Conservation (phyloP, 2,888 invertebrate genomes). For the Mycalesis mineus region DNA sequence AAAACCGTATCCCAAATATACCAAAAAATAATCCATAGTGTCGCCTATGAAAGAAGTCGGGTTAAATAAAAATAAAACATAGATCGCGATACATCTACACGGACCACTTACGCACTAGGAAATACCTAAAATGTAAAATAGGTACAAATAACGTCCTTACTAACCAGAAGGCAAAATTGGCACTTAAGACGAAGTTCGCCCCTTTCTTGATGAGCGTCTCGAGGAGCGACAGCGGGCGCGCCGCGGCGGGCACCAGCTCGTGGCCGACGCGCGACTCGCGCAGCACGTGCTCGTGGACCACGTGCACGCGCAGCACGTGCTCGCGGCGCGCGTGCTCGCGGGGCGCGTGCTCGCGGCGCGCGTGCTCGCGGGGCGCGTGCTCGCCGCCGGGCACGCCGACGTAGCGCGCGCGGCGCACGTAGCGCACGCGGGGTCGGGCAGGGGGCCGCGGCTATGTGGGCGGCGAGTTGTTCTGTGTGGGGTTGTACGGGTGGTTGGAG, state of each 20-base stretch:
- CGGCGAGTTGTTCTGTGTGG: slow-evolving; percentile 65
- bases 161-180: slow-evolving; percentile 79
- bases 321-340: slow-evolving; percentile 16
- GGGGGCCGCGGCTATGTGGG: slow-evolving; percentile 57
- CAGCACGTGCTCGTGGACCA: slow-evolving; percentile 13
- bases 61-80: slow-evolving; percentile 22
- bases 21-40: background rate
- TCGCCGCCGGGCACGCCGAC: slow-evolving; percentile 19
- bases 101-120: slow-evolving; percentile 72
- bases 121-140: slow-evolving; percentile 73
- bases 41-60: slow-evolving; percentile 1
- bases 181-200: slow-evolving; percentile 72
- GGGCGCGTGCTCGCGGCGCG: slow-evolving; percentile 15
- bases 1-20: background rate
- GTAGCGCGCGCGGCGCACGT: slow-evolving; percentile 7
- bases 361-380: slow-evolving; percentile 11
- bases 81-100: slow-evolving; percentile 60
- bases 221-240: slow-evolving; percentile 40
- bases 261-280: slow-evolving; percentile 25
- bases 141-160: slow-evolving; percentile 76
- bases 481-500: slow-evolving; percentile 90
- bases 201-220: slow-evolving; percentile 53
- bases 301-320: slow-evolving; percentile 10
- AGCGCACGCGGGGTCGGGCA: slow-evolving; percentile 19
- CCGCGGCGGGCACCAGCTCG: slow-evolving; percentile 24